Percentiles rank a stretch among this genome's conserved stretches.
Evolutionary conservation across 2,888 invertebrate genomes (phyloP).

Genomic region (Imbricaverruca yamaguchii): DNA sequence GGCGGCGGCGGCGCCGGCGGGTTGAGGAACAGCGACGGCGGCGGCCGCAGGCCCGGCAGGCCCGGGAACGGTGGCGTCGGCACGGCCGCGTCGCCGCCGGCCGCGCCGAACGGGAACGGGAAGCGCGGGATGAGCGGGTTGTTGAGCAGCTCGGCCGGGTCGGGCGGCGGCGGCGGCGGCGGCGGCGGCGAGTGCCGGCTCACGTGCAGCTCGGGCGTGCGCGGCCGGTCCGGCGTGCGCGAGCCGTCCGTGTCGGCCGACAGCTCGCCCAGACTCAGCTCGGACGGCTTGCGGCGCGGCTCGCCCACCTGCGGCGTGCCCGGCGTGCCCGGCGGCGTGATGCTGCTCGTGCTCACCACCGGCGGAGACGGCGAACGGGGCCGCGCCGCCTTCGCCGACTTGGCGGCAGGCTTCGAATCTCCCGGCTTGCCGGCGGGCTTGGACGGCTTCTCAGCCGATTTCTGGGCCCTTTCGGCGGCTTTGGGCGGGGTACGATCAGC

Average conservation of each 20-base stretch:
- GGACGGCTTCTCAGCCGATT: constrained; percentile 28
- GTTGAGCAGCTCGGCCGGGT: constrained; percentile 12
- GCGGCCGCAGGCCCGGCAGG: constrained; percentile 8
- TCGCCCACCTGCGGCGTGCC: background rate
- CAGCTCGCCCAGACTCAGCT: background rate
- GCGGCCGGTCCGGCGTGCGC: constrained; percentile 28
- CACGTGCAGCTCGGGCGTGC: constrained; percentile 29
- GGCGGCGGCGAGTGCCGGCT: constrained; percentile 22
- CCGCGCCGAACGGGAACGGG: constrained; percentile 13
- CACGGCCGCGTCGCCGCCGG: background rate
- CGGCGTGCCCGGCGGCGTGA: constrained; percentile 13
- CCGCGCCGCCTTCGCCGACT: constrained; percentile 20
- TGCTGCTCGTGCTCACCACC: constrained; percentile 12
- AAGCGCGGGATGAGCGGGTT: constrained; percentile 19
- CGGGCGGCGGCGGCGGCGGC: constrained; percentile 14
- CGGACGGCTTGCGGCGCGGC: constrained; percentile 17
- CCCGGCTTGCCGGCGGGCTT: constrained; percentile 23
- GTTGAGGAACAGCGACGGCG: constrained; percentile 6
- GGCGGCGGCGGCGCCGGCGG: background rate
- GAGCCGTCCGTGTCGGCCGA: constrained; percentile 1
- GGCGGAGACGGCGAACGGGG: constrained; percentile 23
- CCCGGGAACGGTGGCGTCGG: constrained; percentile 14
- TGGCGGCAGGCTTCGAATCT: constrained; percentile 23
- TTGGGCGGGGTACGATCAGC: constrained; percentile 24
- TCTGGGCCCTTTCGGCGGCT: constrained; percentile 26